Evolutionary conservation across 2,113 vertebrate genomes (phyloP).

Genomic region (Pygoscelis antarcticus): DNA sequence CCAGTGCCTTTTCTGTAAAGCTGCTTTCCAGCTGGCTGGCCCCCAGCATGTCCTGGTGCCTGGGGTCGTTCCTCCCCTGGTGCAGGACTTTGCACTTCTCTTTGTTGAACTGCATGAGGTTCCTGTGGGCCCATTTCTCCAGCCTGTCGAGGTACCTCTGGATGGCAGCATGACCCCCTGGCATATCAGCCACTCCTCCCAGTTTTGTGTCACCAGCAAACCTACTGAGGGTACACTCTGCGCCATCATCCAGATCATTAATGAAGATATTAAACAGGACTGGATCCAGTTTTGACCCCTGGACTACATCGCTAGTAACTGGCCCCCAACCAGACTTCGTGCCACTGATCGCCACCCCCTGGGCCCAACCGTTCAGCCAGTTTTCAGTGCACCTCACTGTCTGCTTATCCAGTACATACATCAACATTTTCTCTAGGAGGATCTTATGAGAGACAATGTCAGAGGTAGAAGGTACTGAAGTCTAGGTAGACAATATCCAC

Average conservation of each 20-base stretch:
- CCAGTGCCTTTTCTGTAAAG: not conserved
- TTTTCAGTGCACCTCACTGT: not conserved
- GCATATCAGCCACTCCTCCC: not conserved
- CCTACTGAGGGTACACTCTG: not conserved
- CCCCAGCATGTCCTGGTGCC: not conserved
- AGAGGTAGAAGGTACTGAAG: not conserved
- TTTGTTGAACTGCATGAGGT: not conserved
- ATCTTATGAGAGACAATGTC: not conserved
- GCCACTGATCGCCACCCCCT: not conserved
- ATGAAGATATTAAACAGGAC: not conserved
- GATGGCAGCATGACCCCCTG: not conserved
- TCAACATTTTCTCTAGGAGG: not conserved
- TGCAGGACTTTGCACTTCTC: not conserved
- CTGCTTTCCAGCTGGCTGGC: not conserved
- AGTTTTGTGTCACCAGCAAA: not conserved
- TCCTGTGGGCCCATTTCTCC: not conserved
- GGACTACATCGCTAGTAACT: not conserved
- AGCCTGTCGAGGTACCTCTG: not conserved
- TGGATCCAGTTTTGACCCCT: not conserved
- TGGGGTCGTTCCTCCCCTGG: not conserved
- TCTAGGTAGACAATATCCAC: not conserved
- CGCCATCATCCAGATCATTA: not conserved
- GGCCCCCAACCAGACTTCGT: not conserved
- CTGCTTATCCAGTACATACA: not conserved
- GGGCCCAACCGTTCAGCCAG: rapidly evolving